phyloP scores from a whole-genome alignment of 2,797 vertebrate genomes.

The Urocyon cinereoargenteus region DNA sequence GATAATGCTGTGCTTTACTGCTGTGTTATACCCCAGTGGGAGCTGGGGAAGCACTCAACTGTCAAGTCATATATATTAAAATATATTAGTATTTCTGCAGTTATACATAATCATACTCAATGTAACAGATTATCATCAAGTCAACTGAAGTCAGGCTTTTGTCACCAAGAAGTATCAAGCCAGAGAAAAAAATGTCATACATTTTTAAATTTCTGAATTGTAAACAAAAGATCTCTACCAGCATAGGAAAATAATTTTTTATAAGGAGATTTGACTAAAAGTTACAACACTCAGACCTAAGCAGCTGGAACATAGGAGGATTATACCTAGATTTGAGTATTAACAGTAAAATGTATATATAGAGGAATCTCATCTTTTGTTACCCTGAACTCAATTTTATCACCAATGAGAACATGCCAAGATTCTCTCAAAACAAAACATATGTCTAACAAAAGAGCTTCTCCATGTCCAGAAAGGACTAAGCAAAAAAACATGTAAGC shows the following conservation, averaged over 20 bases:
- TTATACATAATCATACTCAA: background rate
- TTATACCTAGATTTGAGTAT: background rate
- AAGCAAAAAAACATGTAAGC: background rate
- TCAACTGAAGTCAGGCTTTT: background rate
- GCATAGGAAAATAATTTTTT: background rate
- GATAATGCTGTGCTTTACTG: background rate
- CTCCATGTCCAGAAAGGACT: background rate
- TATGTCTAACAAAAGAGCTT: background rate
- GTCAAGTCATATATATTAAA: background rate
- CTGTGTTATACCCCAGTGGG: background rate
- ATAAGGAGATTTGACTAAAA: background rate
- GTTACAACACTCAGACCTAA: background rate
- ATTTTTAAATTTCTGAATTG: background rate
- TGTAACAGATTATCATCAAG: background rate
- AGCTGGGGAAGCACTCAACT: background rate
- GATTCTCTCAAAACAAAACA: background rate
- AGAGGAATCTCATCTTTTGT: background rate
- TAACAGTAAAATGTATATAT: background rate
- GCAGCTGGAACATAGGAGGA: background rate
- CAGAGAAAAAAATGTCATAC: background rate
- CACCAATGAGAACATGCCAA: background rate
- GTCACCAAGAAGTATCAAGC: background rate
- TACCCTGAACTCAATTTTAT: conserved; percentile 34
- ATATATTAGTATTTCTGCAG: background rate
- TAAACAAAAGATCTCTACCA: background rate